Conservation (phyloP, 2,797 vertebrate species). For the Tragopan temminckii region DNA sequence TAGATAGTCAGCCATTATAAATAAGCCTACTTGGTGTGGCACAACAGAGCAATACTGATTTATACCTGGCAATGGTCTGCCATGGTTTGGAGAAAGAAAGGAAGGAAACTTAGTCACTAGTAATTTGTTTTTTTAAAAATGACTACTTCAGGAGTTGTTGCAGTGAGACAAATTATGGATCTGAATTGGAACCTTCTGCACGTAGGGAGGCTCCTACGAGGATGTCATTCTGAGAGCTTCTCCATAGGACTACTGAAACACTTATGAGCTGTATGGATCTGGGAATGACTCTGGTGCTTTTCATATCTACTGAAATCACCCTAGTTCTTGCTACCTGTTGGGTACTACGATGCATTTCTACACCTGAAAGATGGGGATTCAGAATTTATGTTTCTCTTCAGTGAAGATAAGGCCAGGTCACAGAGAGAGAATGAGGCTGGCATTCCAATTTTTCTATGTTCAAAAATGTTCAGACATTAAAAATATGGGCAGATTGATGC, state of each 20-base stretch:
- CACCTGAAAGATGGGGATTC: neutral
- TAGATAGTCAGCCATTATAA: neutral
- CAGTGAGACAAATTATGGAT: neutral
- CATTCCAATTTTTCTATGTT: neutral
- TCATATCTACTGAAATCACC: neutral
- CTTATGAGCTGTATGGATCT: neutral
- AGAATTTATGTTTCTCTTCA: neutral
- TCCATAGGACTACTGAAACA: neutral
- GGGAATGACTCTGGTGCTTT: neutral
- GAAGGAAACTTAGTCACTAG: accelerated
- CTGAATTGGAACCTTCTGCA: neutral
- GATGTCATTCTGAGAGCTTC: neutral
- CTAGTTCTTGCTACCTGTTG: neutral
- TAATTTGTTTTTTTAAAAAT: neutral
- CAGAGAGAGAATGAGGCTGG: neutral
- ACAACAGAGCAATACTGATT: neutral
- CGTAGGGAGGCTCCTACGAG: neutral
- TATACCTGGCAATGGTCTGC: neutral
- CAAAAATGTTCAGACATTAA: neutral
- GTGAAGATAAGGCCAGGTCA: neutral
- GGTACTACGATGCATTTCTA: neutral
- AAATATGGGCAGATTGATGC: neutral
- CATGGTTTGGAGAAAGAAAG: neutral
- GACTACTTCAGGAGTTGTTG: neutral
- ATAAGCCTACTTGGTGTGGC: neutral